Percentiles rank a stretch among this genome's conserved stretches.
phyloP scores from a whole-genome alignment of 1,140 invertebrate species.

The Brachionus asplanchnoidis region DNA sequence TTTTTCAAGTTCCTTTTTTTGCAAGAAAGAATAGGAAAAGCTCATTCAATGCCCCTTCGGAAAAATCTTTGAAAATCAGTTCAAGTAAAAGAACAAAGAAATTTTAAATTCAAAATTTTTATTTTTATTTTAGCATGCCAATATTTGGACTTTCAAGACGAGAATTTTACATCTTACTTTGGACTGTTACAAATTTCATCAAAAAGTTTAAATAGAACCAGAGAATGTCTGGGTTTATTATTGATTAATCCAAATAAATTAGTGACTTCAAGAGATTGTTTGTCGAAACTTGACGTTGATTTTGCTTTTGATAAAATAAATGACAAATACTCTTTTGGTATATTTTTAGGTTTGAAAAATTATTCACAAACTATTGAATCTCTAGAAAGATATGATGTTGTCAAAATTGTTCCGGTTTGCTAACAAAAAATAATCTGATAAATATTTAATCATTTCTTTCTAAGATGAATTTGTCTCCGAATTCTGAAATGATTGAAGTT shows the following conservation, averaged over 20 bases:
- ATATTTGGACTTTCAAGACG: not conserved
- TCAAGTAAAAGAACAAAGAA: not conserved
- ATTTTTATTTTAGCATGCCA: not conserved
- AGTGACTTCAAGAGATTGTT: not conserved
- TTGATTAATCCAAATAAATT: not conserved
- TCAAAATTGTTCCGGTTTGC: not conserved
- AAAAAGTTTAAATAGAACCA: not conserved
- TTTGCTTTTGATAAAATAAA: not conserved
- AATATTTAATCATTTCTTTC: not conserved
- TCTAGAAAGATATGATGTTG: not conserved
- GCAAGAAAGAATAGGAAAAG: not conserved
- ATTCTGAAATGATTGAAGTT: not conserved
- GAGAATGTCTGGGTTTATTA: not conserved
- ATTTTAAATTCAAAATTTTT: not conserved
- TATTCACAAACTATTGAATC: not conserved
- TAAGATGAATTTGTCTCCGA: not conserved
- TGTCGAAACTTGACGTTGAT: not conserved
- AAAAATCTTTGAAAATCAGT: not conserved
- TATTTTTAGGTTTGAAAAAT: not conserved
- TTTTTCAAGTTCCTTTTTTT: constrained; percentile 8
- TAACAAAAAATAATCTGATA: not conserved
- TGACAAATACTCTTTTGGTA: not conserved
- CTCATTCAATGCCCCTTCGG: not conserved
- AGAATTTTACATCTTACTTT: not conserved
- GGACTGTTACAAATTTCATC: not conserved